Conservation (phyloP, 2,888 invertebrate species). For the Tipula lateralis region DNA sequence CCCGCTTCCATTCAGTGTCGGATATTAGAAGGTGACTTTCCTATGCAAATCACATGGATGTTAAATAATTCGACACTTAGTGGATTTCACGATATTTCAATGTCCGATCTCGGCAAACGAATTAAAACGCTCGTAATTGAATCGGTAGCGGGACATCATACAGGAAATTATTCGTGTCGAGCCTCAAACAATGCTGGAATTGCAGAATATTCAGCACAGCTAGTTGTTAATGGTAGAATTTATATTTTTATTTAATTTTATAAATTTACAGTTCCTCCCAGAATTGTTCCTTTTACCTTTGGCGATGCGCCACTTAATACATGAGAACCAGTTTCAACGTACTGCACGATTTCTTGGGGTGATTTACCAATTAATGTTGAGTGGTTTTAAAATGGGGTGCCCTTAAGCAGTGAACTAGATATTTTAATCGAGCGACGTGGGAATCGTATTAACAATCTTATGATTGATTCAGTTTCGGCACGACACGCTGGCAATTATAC, state of each 20-base stretch:
- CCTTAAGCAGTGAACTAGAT: constrained; percentile 46
- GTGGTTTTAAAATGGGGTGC: constrained; percentile 56
- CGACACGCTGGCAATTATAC: constrained; percentile 71
- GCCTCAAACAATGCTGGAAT: constrained; percentile 69
- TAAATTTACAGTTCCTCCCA: constrained; percentile 59
- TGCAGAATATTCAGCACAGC: constrained; percentile 61
- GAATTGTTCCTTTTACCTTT: constrained; percentile 70
- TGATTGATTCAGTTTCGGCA: constrained; percentile 61
- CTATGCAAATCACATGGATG: constrained; percentile 61
- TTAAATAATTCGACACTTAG: constrained; percentile 49
- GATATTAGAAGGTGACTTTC: constrained; percentile 60
- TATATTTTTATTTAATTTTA: constrained; percentile 40
- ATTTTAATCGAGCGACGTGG: constrained; percentile 48
- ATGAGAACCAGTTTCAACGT: constrained; percentile 56
- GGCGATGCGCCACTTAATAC: constrained; percentile 67
- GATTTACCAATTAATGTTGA: constrained; percentile 57
- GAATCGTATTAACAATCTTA: constrained; percentile 58
- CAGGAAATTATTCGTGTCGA: constrained; percentile 70
- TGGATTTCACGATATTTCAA: constrained; percentile 50
- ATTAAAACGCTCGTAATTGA: constrained; percentile 67
- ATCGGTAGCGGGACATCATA: constrained; percentile 61
- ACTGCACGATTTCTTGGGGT: constrained; percentile 53
- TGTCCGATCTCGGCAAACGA: constrained; percentile 58
- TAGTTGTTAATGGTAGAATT: constrained; percentile 66
- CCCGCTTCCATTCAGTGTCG: constrained; percentile 57